These are phyloP conservation scores for Liasis olivaceus DNA, from an alignment of 2,797 vertebrate genomes.

Conservation along the genomic window DNA sequence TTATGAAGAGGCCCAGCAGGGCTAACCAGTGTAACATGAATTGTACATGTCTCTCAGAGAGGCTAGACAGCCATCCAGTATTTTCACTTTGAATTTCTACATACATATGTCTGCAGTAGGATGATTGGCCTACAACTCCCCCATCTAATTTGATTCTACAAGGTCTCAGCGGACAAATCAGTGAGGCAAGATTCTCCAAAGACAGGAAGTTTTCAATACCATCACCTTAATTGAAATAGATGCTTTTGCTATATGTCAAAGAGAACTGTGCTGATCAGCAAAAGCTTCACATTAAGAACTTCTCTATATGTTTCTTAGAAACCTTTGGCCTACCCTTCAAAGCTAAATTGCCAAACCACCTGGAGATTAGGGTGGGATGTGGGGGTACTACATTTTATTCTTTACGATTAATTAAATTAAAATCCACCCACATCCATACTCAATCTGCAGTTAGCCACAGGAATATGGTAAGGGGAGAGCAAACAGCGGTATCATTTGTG, in stretches of 20 bases:
- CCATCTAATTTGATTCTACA: background rate
- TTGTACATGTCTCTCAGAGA: no score
- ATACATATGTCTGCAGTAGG: no score
- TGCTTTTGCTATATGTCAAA: background rate
- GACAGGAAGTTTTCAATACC: background rate
- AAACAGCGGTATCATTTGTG: background rate
- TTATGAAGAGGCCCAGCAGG: background rate
- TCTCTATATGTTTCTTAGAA: background rate
- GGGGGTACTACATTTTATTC: background rate
- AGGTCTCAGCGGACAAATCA: background rate
- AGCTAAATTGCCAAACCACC: background rate
- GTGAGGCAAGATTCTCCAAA: background rate
- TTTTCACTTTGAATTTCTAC: background rate
- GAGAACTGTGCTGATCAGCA: background rate
- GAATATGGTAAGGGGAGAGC: background rate
- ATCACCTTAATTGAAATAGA: background rate
- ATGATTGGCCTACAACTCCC: background rate
- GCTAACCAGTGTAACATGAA: background rate
- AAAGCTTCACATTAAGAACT: background rate
- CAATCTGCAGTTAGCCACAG: background rate
- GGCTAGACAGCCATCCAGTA: background rate
- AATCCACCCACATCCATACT: background rate
- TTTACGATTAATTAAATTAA: background rate
- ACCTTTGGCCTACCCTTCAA: background rate
- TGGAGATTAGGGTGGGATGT: background rate